These are phyloP conservation scores for Adrianichthys oophorus DNA, from an alignment of 2,797 vertebrate species.

Conservation along the genomic window DNA sequence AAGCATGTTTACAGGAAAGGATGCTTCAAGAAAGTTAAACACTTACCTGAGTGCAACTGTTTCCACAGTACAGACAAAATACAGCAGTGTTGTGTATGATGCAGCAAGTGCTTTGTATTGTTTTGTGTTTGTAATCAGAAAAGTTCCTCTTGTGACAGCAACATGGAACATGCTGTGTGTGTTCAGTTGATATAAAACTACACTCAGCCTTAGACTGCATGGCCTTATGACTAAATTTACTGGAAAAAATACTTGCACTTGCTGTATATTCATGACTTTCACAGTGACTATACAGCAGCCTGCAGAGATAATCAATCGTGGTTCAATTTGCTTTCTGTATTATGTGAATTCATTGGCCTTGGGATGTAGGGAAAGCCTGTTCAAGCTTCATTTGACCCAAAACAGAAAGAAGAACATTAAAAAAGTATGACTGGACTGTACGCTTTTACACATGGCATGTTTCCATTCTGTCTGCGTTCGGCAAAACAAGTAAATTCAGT, in stretches of 20 bases:
- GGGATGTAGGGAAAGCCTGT: no score
- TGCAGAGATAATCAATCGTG: slow-evolving; percentile 21
- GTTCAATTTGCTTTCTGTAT: slow-evolving; percentile 29
- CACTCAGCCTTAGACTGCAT: slow-evolving; percentile 39
- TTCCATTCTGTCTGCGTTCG: slow-evolving; percentile 39
- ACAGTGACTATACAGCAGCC: slow-evolving; percentile 33
- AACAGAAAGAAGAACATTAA: no score
- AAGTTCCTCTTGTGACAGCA: slow-evolving; percentile 14
- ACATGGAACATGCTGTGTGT: slow-evolving; percentile 30
- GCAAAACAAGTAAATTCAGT: slow-evolving; percentile 53
- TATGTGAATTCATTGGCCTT: not conserved
- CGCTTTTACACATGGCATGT: slow-evolving; percentile 37
- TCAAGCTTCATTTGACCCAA: no score
- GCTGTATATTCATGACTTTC: slow-evolving; percentile 37
- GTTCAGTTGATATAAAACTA: slow-evolving; percentile 26
- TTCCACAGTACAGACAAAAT: slow-evolving; percentile 49
- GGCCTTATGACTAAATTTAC: slow-evolving; percentile 38
- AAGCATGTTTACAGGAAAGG: slow-evolving; percentile 57
- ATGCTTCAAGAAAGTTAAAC: slow-evolving; percentile 61
- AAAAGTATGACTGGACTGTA: slow-evolving; percentile 2
- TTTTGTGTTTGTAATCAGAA: slow-evolving; percentile 59
- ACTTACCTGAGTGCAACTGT: slow-evolving; percentile 46
- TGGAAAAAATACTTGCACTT: slow-evolving; percentile 49
- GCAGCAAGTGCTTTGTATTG: slow-evolving; percentile 69
- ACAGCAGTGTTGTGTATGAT: slow-evolving; percentile 52